phyloP scores from a whole-genome alignment of 2,113 vertebrate genomes.

The Dicentrarchus labrax region DNA sequence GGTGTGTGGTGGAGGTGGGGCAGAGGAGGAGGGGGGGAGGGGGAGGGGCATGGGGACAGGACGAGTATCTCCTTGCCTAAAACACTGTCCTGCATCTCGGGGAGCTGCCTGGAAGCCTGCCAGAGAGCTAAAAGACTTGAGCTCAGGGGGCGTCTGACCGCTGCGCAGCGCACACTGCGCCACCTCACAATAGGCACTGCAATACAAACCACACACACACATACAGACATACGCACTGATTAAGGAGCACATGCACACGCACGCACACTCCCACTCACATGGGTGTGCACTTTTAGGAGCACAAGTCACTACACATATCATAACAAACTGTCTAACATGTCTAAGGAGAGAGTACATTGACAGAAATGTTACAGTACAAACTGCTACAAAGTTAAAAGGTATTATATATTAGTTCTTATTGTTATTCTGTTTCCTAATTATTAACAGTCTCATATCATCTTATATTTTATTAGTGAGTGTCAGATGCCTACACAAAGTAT shows the following conservation, averaged over 20 bases:
- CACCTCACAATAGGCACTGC: conserved; percentile 88
- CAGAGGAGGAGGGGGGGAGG: conserved; percentile 14
- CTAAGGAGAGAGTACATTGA: conserved; percentile 36
- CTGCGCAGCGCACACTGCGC: conserved; percentile 85
- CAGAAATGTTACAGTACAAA: conserved; percentile 52
- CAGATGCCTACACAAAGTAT: conserved; percentile 48
- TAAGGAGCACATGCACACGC: conserved; percentile 58
- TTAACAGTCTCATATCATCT: conserved; percentile 26
- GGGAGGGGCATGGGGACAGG: conserved; percentile 54
- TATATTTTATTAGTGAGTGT: conserved; percentile 16
- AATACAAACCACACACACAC: conserved; percentile 85
- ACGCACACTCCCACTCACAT: conserved; percentile 40
- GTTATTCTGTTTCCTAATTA: conserved; percentile 16
- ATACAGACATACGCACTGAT: conserved; percentile 71
- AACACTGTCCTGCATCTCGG: conserved; percentile 88
- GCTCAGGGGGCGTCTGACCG: conserved; percentile 86
- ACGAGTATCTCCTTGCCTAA: conserved; percentile 86
- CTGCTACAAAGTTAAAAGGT: conserved; percentile 22
- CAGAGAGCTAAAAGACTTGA: conserved; percentile 88
- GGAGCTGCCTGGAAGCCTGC: conserved; percentile 87
- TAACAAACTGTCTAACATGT: conserved; percentile 36
- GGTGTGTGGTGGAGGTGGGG: conserved; percentile 68
- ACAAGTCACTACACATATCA: conserved; percentile 36
- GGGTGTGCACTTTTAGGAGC: conserved; percentile 37
- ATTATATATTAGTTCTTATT: conserved; percentile 6